Conservation (phyloP, 2,113 vertebrate genomes). For the Willisornis vidua region DNA sequence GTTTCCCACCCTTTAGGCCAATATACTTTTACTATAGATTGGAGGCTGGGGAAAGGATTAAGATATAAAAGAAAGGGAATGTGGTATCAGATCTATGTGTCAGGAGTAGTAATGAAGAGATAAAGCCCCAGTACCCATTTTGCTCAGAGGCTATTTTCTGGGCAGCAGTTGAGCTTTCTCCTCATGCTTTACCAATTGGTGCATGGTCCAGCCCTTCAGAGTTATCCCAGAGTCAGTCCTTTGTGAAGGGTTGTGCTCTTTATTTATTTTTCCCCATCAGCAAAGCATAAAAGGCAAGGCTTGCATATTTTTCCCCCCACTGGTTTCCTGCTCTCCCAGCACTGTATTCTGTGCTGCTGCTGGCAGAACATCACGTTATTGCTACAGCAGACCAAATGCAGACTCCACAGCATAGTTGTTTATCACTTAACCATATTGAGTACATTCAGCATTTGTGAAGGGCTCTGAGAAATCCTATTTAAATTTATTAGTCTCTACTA, state of each 20-base stretch:
- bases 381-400: conserved; percentile 1
- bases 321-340: background rate
- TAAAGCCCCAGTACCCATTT: background rate
- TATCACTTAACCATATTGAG: background rate
- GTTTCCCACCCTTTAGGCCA: background rate
- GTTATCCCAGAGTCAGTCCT: background rate
- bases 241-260: background rate
- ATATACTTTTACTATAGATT: background rate
- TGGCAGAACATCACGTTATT: conserved; percentile 56
- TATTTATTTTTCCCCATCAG: conserved; percentile 14
- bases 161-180: background rate
- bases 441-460: background rate
- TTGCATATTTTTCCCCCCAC: background rate
- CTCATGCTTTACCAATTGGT: background rate
- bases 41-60: background rate
- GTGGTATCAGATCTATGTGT: background rate
- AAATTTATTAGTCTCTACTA: background rate
- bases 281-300: conserved; percentile 6
- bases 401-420: background rate
- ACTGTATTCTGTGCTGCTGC: background rate
- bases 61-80: background rate
- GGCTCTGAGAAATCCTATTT: background rate
- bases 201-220: background rate
- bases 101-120: background rate
- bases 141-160: background rate